Evolutionary conservation across 2,113 vertebrate species (phyloP), one percentile per base, ranked within the genome.

Genomic region (Eonycteris spelaea): DNA sequence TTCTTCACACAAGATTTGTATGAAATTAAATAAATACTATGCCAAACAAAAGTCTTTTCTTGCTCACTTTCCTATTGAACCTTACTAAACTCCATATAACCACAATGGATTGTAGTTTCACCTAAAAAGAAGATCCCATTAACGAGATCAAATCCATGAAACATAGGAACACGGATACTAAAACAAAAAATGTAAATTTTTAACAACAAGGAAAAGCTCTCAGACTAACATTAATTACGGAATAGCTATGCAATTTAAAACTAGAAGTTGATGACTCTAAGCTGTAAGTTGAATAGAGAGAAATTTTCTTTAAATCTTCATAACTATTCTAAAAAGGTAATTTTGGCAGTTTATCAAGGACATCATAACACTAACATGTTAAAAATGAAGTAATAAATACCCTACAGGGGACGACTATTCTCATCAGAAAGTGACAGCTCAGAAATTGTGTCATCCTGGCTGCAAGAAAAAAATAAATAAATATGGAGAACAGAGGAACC

Each of bases 271-370:
- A 59, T 70, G 75, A 68, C 28, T 90, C 14, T 57, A 75, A 61
- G 85, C 95, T 86, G 24, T 11, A 40, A 53, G 1, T 15, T 33
- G 85, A 67, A 93, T 35, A 85, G 45, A 93, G 0, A 77, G 8
- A 14, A 97, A 92, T 90, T 83, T 89, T 51, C n/a, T 92, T 96
- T 94, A 70, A 61, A 59, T 94, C 75, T 97, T 94, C 93, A 90
- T 90, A 94, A 77, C 94, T 0, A 0, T 0, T 53, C 12, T 68
- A 40, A 38, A 2, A 5, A 86, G 70, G n/a, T 83, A 94, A 97
- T 89, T 87, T 85, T 22, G 70, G 77, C 1, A 6, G 68, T 73
- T 59, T 88, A 85, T 95, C 19, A 82, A 15, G 95, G 33, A 97
- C 78, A 28, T 88, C 85, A 92, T 51, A 16, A 51, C 85, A 95